Base-by-base conservation (phyloP, 1,140 invertebrate genomes). In the Magallana gigas region DNA sequence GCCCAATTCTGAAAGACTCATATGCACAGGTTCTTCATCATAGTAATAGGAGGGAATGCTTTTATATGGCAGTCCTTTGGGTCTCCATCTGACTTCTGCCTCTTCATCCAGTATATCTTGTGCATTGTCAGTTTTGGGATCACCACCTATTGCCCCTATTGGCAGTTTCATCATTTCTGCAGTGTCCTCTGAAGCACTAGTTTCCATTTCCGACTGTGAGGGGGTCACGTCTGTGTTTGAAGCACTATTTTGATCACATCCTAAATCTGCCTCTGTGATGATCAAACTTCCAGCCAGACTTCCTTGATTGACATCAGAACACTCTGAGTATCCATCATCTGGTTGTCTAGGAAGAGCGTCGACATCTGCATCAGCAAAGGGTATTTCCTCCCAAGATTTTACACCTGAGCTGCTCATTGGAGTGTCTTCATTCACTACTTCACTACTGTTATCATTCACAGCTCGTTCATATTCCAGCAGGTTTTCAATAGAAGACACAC, bases 1-100 rank as follows among this genome's bases (percentile, higher is more conserved):
- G 11, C 68, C 68, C 9, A 76, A 82, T 76, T 89, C 88, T 29
- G 88, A 68, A 1, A 89, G n/a, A 59, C 84, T 83, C 88, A 89
- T 89, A 59, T 89, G 88, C 80, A 89, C 76, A 9, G 88, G 88
- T 84, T 89, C 88, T 6, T 62, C 57, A 64, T 89, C 88, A 12
- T 89, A 64, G 64, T 89, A 89, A 80, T 84, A 89, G 29, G 68
- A 76, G 29, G 68, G 68, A 76, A 76, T 76, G 23, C 23, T 76
- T 81, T 76, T 86, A 29, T 87, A 71, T 1, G 88, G 88, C 3
- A 89, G 58, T 57, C 85, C 60, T 81, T 87, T 68, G 6, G 12
- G 14, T 57, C 36, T 59, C 23, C 68, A 11, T 29, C 36, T 23
- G 57, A 71, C 81, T 18, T 76, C 57, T 76, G 48, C n/a, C 48